Evolutionary conservation across 1,140 invertebrate genomes (phyloP), one percentile per base, ranked within the genome.

Genomic region (Drosophila miranda): DNA sequence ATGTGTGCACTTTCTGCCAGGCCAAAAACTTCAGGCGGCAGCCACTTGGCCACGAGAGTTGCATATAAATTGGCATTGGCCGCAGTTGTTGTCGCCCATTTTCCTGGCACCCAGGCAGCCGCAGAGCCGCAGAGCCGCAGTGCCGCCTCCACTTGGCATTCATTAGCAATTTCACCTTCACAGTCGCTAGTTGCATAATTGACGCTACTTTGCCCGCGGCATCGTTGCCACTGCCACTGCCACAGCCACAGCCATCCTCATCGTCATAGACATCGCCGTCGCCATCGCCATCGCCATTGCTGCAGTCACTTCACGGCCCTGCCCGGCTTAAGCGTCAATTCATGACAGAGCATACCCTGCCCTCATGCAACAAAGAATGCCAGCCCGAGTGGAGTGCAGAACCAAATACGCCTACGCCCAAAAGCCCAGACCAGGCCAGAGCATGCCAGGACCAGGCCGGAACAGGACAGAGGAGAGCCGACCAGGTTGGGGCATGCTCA

Each of bases 1-100:
- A 80, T 76, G 69, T 73, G 67, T 61, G 70, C 67, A 76, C 72
- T 84, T 86, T 54, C 72, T 63, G 70, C 59, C 75, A 55, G 45
- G 55, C 76, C 53, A 42, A 82, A 84, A 86, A 86, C 76, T 86
- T 74, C 60, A 73, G 48, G 19, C 46, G 7, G 30, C 30, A 34
- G 72, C 23, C 72, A 62, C 75, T 75, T 75, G 61, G 57, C 53
- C 52, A 60, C 62, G 42, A 64, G 56, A 80, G 68, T 73, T 74
- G 64, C 80, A 80, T 84, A 80, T 81, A 84, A 84, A 81, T 84
- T 84, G 80, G 81, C 81, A 73, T 74, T 78, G 79, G 70, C 42
- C 59, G 49, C 46, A 68, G 62, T 73, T 49, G 41, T 16, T 21
- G 45, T 44, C 38, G 19, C 51, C 41, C 52, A 19, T 7, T 44